A percentile compares a stretch with the other conserved stretches of the same genome.
These are phyloP conservation scores for Lithophane leautieri DNA, from an alignment of 2,888 invertebrate genomes.

Conservation along the genomic window DNA sequence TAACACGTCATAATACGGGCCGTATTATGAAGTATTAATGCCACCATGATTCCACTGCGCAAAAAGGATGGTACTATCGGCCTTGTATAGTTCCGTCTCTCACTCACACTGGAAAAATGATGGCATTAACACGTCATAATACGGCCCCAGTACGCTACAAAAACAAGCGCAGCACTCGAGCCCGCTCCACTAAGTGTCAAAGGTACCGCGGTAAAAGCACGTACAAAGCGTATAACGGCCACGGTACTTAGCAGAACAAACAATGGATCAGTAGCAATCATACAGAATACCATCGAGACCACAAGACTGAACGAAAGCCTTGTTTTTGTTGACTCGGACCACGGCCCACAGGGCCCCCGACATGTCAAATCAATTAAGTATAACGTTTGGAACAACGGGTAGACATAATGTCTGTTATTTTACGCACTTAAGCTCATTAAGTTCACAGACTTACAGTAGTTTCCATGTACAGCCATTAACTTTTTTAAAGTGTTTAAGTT, in stretches of 20 bases:
- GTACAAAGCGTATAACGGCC: constrained; percentile 77
- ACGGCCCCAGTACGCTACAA: constrained; percentile 64
- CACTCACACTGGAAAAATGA: no score
- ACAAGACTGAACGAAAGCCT: constrained; percentile 52
- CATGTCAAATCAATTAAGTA: constrained; percentile 86
- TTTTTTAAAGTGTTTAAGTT: constrained; percentile 49
- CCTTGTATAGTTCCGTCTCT: no score
- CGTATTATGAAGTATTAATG: no score
- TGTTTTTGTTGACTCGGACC: constrained; percentile 80
- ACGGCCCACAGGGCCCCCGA: constrained; percentile 73
- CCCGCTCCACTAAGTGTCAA: constrained; percentile 81
- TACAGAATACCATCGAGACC: constrained; percentile 73
- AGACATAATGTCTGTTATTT: constrained; percentile 57
- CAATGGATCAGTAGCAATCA: constrained; percentile 83
- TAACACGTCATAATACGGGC: no score
- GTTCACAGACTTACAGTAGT: constrained; percentile 52
- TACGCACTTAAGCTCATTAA: constrained; percentile 54
- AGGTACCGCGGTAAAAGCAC: constrained; percentile 82
- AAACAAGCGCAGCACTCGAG: constrained; percentile 65
- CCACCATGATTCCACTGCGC: no score
- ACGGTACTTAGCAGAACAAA: constrained; percentile 86
- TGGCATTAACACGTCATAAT: no score
- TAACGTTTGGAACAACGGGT: constrained; percentile 71
- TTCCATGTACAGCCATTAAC: constrained; percentile 39
- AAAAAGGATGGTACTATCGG: no score